Conservation (phyloP, 2,888 invertebrate species). For the Deroplatys truncata region DNA sequence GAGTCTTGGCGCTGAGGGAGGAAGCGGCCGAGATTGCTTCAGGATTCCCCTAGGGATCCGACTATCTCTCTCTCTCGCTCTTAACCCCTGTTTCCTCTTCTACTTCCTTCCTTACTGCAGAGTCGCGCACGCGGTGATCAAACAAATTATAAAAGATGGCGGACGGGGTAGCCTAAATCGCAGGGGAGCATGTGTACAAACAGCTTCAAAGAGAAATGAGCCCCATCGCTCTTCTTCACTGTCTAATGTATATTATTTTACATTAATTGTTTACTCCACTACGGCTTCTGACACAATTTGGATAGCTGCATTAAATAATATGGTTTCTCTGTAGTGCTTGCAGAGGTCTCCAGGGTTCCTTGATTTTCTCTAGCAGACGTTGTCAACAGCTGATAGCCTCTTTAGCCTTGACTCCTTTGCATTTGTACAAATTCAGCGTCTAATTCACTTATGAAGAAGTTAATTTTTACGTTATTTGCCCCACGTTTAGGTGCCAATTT, state of each 20-base stretch:
- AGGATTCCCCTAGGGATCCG: conserved; percentile 44
- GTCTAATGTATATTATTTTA: neutral
- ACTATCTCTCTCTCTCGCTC: conserved; percentile 37
- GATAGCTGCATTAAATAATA: too few species aligned
- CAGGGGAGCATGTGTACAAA: conserved; percentile 26
- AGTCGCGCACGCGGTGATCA: conserved; percentile 40
- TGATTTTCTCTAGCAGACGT: too few species aligned
- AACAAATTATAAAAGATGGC: conserved; percentile 48
- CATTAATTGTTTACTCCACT: neutral
- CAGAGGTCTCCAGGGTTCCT: too few species aligned
- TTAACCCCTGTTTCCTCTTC: conserved; percentile 34
- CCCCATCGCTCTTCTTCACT: neutral
- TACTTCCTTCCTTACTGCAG: conserved; percentile 19
- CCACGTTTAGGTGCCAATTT: too few species aligned
- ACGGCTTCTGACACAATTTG: too few species aligned
- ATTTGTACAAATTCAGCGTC: too few species aligned
- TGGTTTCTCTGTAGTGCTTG: too few species aligned
- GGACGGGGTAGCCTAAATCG: conserved; percentile 26
- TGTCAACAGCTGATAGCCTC: too few species aligned
- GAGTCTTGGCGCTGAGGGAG: conserved; percentile 56
- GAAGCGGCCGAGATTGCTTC: conserved; percentile 42
- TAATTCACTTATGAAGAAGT: too few species aligned
- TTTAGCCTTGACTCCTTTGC: too few species aligned
- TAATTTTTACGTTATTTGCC: too few species aligned
- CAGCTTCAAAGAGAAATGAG: conserved; percentile 28